A percentile compares a stretch with the other conserved stretches of the same genome.
These are phyloP conservation scores for Drosophila kikkawai DNA, from an alignment of 1,140 invertebrate species.

Conservation along the genomic window DNA sequence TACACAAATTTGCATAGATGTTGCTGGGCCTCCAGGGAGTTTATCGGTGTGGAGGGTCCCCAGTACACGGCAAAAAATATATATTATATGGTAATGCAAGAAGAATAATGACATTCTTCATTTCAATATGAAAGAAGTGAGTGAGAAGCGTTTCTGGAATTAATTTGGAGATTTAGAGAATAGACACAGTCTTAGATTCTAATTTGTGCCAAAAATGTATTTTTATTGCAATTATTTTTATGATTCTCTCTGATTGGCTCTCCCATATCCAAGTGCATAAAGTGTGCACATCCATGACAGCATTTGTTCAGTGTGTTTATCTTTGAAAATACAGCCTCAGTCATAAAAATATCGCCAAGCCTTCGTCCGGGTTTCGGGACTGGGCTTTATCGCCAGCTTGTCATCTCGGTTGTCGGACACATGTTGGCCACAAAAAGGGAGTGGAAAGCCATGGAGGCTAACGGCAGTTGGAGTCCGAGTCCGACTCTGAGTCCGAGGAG, in stretches of 20 bases:
- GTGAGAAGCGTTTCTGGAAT: background rate
- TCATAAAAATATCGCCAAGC: conserved; percentile 79
- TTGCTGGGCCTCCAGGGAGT: conserved; percentile 61
- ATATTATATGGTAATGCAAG: background rate
- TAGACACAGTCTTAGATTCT: too few relatives aligned
- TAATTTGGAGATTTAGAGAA: background rate
- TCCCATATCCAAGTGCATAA: conserved; percentile 5
- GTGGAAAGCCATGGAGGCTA: conserved; percentile 47
- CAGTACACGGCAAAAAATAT: conserved; percentile 23
- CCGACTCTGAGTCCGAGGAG: conserved; percentile 4
- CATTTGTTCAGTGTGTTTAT: conserved; percentile 18
- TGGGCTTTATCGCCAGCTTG: conserved; percentile 65
- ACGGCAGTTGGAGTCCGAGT: conserved; percentile 47
- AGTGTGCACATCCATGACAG: background rate
- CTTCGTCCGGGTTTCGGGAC: conserved; percentile 37
- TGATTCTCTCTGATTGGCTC: conserved; percentile 3
- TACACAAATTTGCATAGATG: conserved; percentile 76
- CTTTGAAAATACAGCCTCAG: conserved; percentile 48
- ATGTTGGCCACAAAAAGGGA: conserved; percentile 65
- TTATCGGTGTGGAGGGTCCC: conserved; percentile 45
- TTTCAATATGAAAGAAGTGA: background rate
- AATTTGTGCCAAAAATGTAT: background rate
- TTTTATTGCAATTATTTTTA: conserved; percentile 3
- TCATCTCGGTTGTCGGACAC: conserved; percentile 72
- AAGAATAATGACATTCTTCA: background rate